Base-by-base conservation (phyloP, 1,140 invertebrate species). In the Drosophila lacertosa region DNA sequence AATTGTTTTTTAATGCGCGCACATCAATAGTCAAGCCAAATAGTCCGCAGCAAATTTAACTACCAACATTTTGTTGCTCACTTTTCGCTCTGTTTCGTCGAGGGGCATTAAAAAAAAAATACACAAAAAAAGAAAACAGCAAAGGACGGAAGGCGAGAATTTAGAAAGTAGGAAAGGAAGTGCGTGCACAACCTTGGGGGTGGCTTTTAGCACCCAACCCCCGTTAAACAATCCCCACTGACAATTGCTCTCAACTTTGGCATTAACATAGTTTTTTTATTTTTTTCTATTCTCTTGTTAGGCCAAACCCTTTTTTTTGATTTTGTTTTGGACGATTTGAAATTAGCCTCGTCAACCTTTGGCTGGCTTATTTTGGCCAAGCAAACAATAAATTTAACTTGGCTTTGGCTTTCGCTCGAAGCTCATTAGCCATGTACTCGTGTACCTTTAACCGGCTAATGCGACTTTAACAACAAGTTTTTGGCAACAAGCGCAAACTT, bases 1-100 rank as follows among this genome's bases (percentile, higher is more conserved):
- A 86, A 86, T 86, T 86, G 81, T 86, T 86, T 86, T 86, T 86
- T 86, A 86, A 86, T 86, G 81, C 81, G 81, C 69, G 74, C 63
- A 77, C 81, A 86, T 86, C 81, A 86, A 86, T 86, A 84, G 81
- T 80, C 77, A 80, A 84, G 76, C 81, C 81, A 86, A 84, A 84
- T 84, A 84, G 80, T 79, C 80, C 80, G 70, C 59, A 69, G 67
- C 81, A 78, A 84, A 84, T 84, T 84, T 84, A 84, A 84, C 80
- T 84, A 80, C 80, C 40, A 68, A 58, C 67, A 69, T 79, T 83
- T 83, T 75, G 77, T 45, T 66, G 59, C 58, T 74, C 71, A 55
- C 60, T 79, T 73, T 53, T 74, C 68, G 62, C 62, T 74, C 69
- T 58, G 58, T 51, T 75, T 53, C 33, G 71, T 26, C 45, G 22